Percentiles rank a stretch among this genome's conserved stretches.
Conservation (phyloP, 2,113 vertebrate species). For the Phyllopteryx taeniolatus region DNA sequence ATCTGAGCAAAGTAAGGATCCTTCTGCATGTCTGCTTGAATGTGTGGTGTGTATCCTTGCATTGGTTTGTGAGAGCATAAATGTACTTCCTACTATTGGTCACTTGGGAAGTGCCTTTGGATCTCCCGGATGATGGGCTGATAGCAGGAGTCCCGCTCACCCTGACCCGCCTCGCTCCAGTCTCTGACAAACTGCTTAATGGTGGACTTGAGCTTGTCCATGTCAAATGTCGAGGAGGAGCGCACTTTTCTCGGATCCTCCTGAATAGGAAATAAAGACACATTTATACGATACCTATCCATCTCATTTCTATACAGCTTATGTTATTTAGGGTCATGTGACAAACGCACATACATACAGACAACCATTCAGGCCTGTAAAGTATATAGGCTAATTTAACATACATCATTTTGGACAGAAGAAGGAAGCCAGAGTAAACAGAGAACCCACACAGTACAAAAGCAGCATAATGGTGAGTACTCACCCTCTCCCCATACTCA, state of each 20-base stretch:
- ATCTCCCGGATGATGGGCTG: conserved; percentile 92
- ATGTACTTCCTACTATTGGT: conserved; percentile 80
- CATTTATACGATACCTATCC: too few relatives aligned
- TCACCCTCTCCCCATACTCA: conserved; percentile 90
- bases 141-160: conserved; percentile 93
- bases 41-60: not conserved
- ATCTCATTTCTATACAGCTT: not conserved
- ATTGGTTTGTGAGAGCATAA: not conserved
- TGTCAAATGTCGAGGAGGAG: conserved; percentile 94
- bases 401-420: not conserved
- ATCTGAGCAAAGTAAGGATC: not conserved
- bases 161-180: conserved; percentile 90
- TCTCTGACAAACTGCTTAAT: conserved; percentile 98
- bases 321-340: not conserved
- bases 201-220: conserved; percentile 99
- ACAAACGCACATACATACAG: not conserved
- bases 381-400: not conserved
- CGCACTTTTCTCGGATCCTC: conserved; percentile 75
- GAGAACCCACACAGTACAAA: not conserved
- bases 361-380: not conserved
- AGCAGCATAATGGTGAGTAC: conserved; percentile 22
- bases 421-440: not conserved
- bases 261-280: conserved; percentile 33
- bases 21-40: not conserved
- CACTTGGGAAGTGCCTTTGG: conserved; percentile 87